Evolutionary conservation across 1,140 invertebrate species (phyloP).

Genomic region (Melanaphis sacchari): DNA sequence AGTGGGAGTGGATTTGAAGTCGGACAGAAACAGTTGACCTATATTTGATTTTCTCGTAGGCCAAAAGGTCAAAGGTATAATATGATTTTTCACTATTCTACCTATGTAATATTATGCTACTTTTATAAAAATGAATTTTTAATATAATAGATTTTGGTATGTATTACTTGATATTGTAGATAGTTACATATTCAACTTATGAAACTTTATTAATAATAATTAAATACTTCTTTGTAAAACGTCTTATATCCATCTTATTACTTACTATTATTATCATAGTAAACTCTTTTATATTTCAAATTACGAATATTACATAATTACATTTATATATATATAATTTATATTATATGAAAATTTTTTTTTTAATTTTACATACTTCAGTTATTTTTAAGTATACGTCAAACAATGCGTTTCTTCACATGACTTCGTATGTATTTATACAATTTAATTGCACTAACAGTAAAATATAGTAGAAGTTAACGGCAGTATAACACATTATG

Average conservation of each 20-base stretch:
- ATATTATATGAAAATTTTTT: neutral
- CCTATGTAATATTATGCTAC: neutral
- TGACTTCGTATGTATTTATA: neutral
- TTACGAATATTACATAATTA: neutral
- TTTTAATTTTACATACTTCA: neutral
- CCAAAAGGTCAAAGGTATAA: slow-evolving; percentile 37
- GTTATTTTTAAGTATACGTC: neutral
- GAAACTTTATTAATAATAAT: neutral
- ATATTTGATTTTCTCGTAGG: slow-evolving; percentile 12
- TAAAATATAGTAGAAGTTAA: neutral
- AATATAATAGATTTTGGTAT: neutral
- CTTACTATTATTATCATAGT: neutral
- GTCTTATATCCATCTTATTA: neutral
- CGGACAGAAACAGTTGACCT: slow-evolving; percentile 35
- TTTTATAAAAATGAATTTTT: neutral
- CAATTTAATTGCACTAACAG: neutral
- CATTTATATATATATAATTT: neutral
- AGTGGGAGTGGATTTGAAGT: neutral
- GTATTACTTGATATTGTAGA: neutral
- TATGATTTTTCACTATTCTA: neutral
- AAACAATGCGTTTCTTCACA: neutral
- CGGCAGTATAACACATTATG: neutral
- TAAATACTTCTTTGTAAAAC: neutral
- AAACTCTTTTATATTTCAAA: neutral
- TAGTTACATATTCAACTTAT: neutral